Base-by-base conservation (phyloP, 1,140 invertebrate species). In the Drosophila paulistorum region DNA sequence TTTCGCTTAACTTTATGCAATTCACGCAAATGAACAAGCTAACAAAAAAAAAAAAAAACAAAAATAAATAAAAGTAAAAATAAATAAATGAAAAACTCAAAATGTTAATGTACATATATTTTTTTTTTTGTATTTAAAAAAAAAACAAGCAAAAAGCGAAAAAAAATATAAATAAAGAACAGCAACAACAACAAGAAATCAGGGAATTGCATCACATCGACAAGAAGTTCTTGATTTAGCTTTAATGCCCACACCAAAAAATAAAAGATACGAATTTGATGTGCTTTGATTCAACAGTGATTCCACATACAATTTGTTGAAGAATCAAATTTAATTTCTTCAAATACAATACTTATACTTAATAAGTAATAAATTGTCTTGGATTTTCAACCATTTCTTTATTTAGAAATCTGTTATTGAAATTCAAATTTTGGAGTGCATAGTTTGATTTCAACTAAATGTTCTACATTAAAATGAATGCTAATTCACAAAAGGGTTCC, bases 141-240 rank as follows among this genome's bases (percentile, higher is more conserved):
- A 68, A 73, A 58, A 39, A 68, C n/a, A 48, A 48, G 7, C 41
- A 45, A 45, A 14, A 5, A 14, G 0, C 26, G 23, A 26, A 30
- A 14, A 45, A 20, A 48, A 17, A 51, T 39, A 39, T 4, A 39
- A 11, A 39, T 39, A 11, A 51, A 51, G 3, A 51, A 11, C 7
- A 51, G 3, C 17, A 51, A 20, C 45, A 51, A 51, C 7, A 55
- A 37, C 42, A 66, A 65, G 62, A 77, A 54, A 69, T 71, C 39
- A n/a, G n/a, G 23, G 35, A 45, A 74, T 83, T 87, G 77, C 83
- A 74, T 51, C 45, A 83, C 84, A 87, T 57, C 63, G 48, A 65
- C 76, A 54, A 69, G 65, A 87, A 80, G 79, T 87, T 86, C 76
- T 87, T 71, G 62, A 73, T 74, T 79, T 37, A 51, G 72, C 23